Evolutionary conservation across 1,140 invertebrate genomes (phyloP), one percentile per base, ranked within the genome.

Genomic region (Subanguina moxae): DNA sequence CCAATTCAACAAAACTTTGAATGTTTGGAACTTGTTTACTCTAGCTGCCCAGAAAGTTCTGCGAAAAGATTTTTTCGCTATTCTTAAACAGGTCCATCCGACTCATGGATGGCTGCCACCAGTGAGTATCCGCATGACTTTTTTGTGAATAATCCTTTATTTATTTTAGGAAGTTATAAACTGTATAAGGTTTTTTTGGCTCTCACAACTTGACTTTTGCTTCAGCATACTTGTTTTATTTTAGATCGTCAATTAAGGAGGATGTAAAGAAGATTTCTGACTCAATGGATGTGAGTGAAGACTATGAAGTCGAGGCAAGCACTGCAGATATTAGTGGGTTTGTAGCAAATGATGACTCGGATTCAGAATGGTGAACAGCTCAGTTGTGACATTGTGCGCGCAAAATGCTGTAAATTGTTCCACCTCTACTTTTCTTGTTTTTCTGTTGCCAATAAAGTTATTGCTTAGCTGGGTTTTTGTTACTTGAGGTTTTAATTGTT

Each of bases 231-330:
- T 80, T 32, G 67, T 80, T n/a, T 32, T 56, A 7, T 11, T 38
- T 80, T 48, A 71, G 78, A 15, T 43, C 63, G 28, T 67, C 80
- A 25, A 80, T 80, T 52, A 80, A 83, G 57, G 66, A 70, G 23
- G 78, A 80, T 64, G 81, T 80, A 19, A 43, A 46, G 19, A 64
- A 67, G 17, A 77, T 70, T 8, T 76, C 75, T 7, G 21, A 21
- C 1, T 19, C 21, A 7, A 11, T 74, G 25, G 73, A 71, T 13
- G 46, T 46, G 1, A 32, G 30, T 0, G 63, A 52, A 58, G 58
- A 30, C 38, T 61, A 61, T 15, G 48, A 52, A 19, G 48, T 15
- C n/a, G 48, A 52, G 8, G n/a, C n/a, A 15, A 52, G 3, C 48
- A 52, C 48, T 7, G n/a, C 48, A 19, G 48, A 52, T 25, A 52